Evolutionary conservation across 2,797 vertebrate genomes (phyloP).

Genomic region (Aratinga solstitialis): DNA sequence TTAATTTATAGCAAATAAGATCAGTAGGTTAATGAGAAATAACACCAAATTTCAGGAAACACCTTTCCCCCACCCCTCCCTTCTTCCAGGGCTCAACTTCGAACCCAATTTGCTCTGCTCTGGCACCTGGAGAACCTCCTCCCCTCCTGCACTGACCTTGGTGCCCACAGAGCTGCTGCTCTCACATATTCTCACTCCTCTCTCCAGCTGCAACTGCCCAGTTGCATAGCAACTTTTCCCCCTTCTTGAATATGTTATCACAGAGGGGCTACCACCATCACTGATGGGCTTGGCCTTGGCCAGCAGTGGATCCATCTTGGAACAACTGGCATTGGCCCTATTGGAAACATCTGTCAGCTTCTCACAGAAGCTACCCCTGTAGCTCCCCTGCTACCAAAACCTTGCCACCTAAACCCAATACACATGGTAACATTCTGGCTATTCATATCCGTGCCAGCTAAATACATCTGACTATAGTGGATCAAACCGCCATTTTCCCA

Average conservation of each 20-base stretch:
- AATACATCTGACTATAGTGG: background rate
- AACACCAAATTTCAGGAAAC: background rate
- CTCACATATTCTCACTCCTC: background rate
- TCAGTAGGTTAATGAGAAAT: background rate
- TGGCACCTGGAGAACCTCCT: rapidly evolving
- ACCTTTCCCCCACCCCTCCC: background rate
- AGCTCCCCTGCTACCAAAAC: background rate
- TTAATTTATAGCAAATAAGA: background rate
- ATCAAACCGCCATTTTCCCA: background rate
- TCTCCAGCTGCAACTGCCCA: background rate
- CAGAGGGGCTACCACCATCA: too few relatives aligned
- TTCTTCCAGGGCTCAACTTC: background rate
- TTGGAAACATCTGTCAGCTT: background rate
- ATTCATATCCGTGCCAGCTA: background rate
- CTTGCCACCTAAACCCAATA: background rate
- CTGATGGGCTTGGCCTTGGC: too few relatives aligned
- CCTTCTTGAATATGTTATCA: too few relatives aligned
- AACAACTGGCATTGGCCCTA: background rate
- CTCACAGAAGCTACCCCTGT: background rate
- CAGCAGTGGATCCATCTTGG: background rate
- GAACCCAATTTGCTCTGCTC: background rate
- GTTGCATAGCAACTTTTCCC: background rate
- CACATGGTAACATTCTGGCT: background rate
- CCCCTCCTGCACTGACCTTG: background rate
- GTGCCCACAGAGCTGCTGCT: background rate